Percentiles rank a stretch among this genome's conserved stretches.
Evolutionary conservation across 2,113 vertebrate species (phyloP).

Genomic region (Vulpes ferrilata): DNA sequence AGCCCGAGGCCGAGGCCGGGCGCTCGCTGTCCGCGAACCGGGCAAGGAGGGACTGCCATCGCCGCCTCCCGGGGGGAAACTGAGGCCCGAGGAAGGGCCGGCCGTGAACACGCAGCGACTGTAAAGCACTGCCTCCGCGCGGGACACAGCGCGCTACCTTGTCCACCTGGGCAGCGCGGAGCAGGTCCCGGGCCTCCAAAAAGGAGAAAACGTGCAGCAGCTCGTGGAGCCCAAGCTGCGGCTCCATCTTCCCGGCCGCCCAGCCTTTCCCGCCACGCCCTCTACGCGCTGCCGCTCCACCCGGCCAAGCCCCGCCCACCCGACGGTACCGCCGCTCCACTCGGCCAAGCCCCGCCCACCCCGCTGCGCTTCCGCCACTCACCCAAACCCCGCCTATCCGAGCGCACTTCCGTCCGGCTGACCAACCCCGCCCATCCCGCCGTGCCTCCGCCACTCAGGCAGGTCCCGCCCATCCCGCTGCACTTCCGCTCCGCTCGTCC

Average conservation of each 20-base stretch:
- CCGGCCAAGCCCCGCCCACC: no score
- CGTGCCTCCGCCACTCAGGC: fast-evolving
- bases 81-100: background rate
- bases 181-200: slow-evolving; percentile 75
- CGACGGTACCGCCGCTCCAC: fast-evolving
- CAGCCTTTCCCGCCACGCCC: background rate
- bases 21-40: background rate
- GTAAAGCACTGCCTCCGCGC: background rate
- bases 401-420: background rate
- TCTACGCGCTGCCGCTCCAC: no score
- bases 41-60: no score
- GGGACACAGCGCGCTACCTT: slow-evolving; percentile 54
- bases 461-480: no score
- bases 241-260: background rate
- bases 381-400: background rate
- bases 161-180: slow-evolving; percentile 75
- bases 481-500: background rate
- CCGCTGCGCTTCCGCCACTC: fast-evolving
- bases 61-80: background rate
- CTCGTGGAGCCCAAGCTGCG: background rate
- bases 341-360: background rate
- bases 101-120: background rate
- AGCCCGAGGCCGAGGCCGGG: background rate
- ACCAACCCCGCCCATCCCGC: background rate
- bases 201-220: slow-evolving; percentile 76